Evolutionary conservation across 2,113 vertebrate species (phyloP), one percentile per base, ranked within the genome.

Genomic region (Chinchilla lanigera): DNA sequence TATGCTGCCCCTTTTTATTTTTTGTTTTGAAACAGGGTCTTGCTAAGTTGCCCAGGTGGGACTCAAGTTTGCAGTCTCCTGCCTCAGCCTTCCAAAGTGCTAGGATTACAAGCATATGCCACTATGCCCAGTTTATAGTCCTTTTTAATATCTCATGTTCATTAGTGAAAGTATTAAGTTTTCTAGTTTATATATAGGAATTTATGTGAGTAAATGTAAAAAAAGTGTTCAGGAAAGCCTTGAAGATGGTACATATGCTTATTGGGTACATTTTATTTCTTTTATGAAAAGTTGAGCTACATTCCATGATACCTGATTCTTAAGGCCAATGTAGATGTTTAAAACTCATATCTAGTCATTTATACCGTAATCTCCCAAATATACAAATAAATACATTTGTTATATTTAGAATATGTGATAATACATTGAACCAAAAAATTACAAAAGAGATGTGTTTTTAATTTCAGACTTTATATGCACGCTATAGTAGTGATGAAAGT

Each of bases 381-480:
- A 35, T 92, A 89, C 63, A 58, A 96, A 63, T 2, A 56, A 73
- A 35, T 61, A 73, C 78, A 86, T 82, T 47, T 80, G 50, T 73
- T 80, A n/a, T 35, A 69, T 91, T 88, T 93, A 81, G 56, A 96
- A 88, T 92, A 85, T 71, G 4, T 86, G 71, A 63, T 82, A 89
- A 90, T 67, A 60, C 30, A 56, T 52, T 93, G 75, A 95, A 78
- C 44, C 89, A 75, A 87, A 92, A 60, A 54, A 33, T 95, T 97
- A 44, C 17, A 90, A 35, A 86, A 77, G 33, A 54, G 2, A 61
- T 97, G 28, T 97, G 16, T 97, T 80, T 98, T 97, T 92, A 82
- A 95, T 99, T 99, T 97, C 98, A 99, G 99, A 98, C 97, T 97
- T 98, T 99, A 94, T 99, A 99, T 95, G 99, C 99, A 33, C 99